Conservation (phyloP, 2,113 vertebrate genomes). For the Anarhynchus alexandrinus region DNA sequence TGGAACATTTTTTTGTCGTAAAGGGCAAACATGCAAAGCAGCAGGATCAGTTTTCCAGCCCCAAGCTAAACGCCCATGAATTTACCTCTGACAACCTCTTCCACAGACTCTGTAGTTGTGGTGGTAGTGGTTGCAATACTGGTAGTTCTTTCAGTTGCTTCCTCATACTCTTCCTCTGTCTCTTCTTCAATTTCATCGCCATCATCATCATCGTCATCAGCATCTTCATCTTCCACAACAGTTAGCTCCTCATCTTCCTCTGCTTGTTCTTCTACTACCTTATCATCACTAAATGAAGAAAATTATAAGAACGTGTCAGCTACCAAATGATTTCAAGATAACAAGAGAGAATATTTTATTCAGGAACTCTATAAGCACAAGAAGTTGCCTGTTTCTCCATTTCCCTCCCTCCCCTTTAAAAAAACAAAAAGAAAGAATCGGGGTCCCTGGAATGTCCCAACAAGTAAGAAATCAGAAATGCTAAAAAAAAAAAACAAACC, state of each 20-base stretch:
- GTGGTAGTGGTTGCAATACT: conserved; percentile 96
- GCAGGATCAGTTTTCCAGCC: neutral
- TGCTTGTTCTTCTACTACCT: conserved; percentile 76
- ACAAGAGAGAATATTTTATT: neutral
- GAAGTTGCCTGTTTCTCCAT: neutral
- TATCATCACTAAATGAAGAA: conserved; percentile 81
- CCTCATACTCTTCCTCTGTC: conserved; percentile 80
- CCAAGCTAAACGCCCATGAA: neutral
- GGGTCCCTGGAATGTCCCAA: neutral
- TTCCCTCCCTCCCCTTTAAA: neutral
- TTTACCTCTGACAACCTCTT: conserved; percentile 96
- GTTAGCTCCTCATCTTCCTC: conserved; percentile 84
- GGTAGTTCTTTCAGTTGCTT: conserved; percentile 86
- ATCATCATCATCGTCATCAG: conserved; percentile 73
- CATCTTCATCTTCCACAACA: conserved; percentile 75
- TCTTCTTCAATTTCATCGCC: conserved; percentile 80
- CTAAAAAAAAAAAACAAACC: neutral
- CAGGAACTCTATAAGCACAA: neutral
- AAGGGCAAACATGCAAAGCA: conserved; percentile 24
- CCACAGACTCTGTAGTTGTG: conserved; percentile 94
- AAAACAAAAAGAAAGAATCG: neutral
- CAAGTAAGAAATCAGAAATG: neutral
- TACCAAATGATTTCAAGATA: neutral
- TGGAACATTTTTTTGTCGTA: conserved; percentile 58
- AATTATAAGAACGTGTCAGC: neutral